Base-by-base conservation (phyloP, 2,797 vertebrate species). In the Gobionotothen gibberifrons region DNA sequence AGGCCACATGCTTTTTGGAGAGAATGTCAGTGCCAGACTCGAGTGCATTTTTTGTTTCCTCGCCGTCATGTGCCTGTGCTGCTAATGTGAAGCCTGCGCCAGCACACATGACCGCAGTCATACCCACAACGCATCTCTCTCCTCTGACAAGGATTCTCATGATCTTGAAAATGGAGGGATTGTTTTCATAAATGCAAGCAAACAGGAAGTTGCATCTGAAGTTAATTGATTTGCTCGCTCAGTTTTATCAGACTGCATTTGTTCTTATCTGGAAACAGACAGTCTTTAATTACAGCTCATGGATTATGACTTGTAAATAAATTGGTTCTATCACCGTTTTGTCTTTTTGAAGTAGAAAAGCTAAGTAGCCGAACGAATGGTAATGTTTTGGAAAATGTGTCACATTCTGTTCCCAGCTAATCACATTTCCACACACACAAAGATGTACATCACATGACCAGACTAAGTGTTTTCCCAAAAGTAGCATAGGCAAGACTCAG, bases 21-120 rank as follows among this genome's bases (percentile, higher is more conserved):
- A 17, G 73, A 76, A 56, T 58, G 70, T 2, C 32, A 36, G 32
- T 9, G 8, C 6, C 6, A 36, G 32, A 7, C 32, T 36, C 32
- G 32, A 36, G 32, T 36, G 32, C 32, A 44, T 58, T 42, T 12
- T 73, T 72, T 61, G 76, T 83, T 46, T 48, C 75, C 42, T n/a
- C 76, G 59, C 60, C 36, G 78, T 95, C 92, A 94, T 87, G 92
- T 87, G 91, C 78, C 62, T 69, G 63, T 52, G 77, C 60, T 64
- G 72, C 80, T 94, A 93, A 94, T 93, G 79, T 15, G 82, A 84
- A 73, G 75, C 91, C 19, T 87, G 85, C 65, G 84, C 88, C 19
- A 10, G 62, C 74, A 90, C 92, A 75, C 91, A 85, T 94, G 93
- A 93, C 92, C 59, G 16, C 19, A 0, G 63, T 78, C 69, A 77